These are phyloP conservation scores for Thelaira solivaga DNA, from an alignment of 2,888 invertebrate species.

Conservation along the genomic window DNA sequence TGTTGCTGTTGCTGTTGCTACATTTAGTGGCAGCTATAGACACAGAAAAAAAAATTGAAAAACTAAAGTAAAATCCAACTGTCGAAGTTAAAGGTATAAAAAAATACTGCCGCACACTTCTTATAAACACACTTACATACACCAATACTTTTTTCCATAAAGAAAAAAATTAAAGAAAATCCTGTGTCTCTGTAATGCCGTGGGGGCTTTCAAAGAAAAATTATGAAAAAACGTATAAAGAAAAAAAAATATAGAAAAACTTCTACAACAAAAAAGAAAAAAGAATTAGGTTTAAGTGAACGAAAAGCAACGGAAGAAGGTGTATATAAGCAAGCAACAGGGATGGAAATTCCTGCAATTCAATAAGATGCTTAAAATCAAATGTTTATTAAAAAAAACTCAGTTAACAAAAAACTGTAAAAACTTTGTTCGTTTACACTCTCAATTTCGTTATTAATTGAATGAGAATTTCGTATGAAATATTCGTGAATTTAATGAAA, in stretches of 20 bases:
- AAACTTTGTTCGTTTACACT: too few species aligned
- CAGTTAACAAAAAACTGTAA: too few species aligned
- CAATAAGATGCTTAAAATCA: too few species aligned
- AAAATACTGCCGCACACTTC: neutral
- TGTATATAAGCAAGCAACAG: too few species aligned
- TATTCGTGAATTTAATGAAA: too few species aligned
- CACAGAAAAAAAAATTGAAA: neutral
- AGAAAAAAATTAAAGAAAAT: neutral
- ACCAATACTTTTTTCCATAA: neutral
- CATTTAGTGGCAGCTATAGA: slow-evolving; percentile 11
- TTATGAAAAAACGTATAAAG: slow-evolving; percentile 5
- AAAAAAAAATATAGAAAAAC: slow-evolving; percentile 14
- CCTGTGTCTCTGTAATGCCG: slow-evolving; percentile 45
- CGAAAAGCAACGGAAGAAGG: too few species aligned
- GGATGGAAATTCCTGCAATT: too few species aligned
- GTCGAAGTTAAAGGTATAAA: slow-evolving; percentile 55
- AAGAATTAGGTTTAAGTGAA: neutral
- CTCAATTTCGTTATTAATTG: too few species aligned
- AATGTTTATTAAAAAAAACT: too few species aligned
- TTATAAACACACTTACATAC: neutral
- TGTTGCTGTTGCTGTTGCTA: slow-evolving; percentile 26
- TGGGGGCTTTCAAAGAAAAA: slow-evolving; percentile 26
- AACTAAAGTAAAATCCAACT: slow-evolving; percentile 41
- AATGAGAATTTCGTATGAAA: too few species aligned
- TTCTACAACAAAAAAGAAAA: neutral